A percentile compares a stretch with the other conserved stretches of the same genome.
Evolutionary conservation across 2,888 invertebrate species (phyloP).

Genomic region (Drosophila merina): DNA sequence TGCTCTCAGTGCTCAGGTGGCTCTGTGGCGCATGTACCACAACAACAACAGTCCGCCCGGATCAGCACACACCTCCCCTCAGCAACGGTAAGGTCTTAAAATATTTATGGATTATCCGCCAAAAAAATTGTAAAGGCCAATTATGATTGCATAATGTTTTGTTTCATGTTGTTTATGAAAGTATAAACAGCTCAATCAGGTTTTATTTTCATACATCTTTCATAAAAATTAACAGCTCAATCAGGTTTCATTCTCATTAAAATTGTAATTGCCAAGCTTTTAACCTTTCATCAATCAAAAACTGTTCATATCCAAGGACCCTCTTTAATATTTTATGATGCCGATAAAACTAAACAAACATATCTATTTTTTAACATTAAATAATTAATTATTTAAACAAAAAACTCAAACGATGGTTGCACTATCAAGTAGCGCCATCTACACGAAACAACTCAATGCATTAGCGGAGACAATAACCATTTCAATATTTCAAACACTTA

Average conservation of each 20-base stretch:
- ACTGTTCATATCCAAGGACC: not conserved
- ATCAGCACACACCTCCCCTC: constrained; percentile 84
- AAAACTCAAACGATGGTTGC: not conserved
- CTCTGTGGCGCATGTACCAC: constrained; percentile 93
- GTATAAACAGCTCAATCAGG: not conserved
- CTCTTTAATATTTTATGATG: not conserved
- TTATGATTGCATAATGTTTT: not conserved
- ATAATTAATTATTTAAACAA: not conserved
- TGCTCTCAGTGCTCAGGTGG: constrained; percentile 88
- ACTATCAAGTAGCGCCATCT: not conserved
- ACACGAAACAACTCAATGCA: not conserved
- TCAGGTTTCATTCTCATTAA: not conserved
- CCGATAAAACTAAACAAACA: too few species aligned
- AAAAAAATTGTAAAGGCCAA: not conserved
- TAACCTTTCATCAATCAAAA: not conserved
- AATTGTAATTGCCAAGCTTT: not conserved
- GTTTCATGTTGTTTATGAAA: not conserved
- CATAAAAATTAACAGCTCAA: not conserved
- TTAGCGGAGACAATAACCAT: not conserved
- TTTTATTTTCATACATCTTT: not conserved
- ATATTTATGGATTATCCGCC: not conserved
- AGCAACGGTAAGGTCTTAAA: constrained; percentile 83
- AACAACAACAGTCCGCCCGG: constrained; percentile 86
- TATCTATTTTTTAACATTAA: too few species aligned
- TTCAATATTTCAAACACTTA: constrained; percentile 15